Conservation (phyloP, 2,888 invertebrate species). For the Eilema sororculum region DNA sequence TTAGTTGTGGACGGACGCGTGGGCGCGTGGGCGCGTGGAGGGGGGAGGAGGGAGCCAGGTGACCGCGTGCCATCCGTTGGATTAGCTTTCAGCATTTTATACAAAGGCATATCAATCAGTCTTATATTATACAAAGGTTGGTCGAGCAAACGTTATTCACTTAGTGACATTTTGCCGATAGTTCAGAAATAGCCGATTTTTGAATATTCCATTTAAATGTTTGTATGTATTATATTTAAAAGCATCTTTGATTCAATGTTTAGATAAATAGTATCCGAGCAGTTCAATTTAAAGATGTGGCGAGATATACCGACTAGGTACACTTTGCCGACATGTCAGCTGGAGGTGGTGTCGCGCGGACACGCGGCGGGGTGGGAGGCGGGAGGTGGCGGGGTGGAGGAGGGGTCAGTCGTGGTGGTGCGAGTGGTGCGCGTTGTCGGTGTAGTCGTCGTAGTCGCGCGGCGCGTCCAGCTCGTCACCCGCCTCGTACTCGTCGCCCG, state of each 20-base stretch:
- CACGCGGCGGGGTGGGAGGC: neutral
- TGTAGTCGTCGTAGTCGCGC: slow-evolving; percentile 82
- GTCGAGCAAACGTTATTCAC: neutral
- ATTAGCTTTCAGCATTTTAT: neutral
- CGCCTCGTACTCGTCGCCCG: slow-evolving; percentile 67
- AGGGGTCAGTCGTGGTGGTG: slow-evolving; percentile 70
- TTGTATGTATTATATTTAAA: neutral
- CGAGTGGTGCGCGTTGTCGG: slow-evolving; percentile 76
- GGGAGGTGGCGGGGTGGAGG: slow-evolving; percentile 3
- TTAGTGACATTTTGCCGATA: neutral
- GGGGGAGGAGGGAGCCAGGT: neutral
- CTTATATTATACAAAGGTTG: neutral
- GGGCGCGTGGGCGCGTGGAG: no score
- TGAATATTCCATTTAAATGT: neutral
- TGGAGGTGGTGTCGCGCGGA: neutral
- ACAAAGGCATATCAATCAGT: neutral
- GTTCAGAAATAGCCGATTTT: neutral
- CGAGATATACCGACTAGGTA: no score
- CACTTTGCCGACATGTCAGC: neutral
- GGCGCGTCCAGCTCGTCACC: slow-evolving; percentile 71
- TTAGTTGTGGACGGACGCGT: slow-evolving; percentile 14
- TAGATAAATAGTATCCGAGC: neutral
- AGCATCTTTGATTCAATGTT: neutral
- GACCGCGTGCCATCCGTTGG: neutral
- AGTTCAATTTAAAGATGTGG: neutral